A percentile compares a stretch with the other conserved stretches of the same genome.
Evolutionary conservation across 23 tunicate species (phyloP).

Genomic region (Botrylloides violaceus): DNA sequence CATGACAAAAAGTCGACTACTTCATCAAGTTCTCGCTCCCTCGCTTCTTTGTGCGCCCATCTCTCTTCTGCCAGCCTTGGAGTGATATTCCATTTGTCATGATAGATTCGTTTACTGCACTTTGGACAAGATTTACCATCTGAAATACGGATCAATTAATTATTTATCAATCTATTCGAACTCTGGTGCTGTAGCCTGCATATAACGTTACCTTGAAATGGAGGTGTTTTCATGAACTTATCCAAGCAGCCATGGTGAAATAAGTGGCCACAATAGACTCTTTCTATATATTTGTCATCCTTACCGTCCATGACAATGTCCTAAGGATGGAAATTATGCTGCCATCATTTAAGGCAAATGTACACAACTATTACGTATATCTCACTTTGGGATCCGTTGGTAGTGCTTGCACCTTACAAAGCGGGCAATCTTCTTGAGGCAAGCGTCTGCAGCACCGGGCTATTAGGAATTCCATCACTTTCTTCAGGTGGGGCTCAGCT

Average conservation of each 20-base stretch:
- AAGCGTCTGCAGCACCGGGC: constrained; percentile 52
- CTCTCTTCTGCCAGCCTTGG: constrained; percentile 84
- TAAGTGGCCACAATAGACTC: constrained; percentile 90
- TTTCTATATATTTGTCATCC: constrained; percentile 54
- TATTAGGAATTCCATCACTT: constrained; percentile 79
- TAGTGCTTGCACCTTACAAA: constrained; percentile 50
- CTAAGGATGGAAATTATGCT: neutral
- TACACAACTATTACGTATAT: too few relatives aligned
- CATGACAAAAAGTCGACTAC: constrained; percentile 80
- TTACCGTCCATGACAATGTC: constrained; percentile 49
- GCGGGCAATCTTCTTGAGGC: constrained; percentile 58
- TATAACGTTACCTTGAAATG: constrained; percentile 75
- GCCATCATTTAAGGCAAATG: neutral
- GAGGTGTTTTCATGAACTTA: constrained; percentile 92
- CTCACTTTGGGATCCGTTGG: constrained; percentile 66
- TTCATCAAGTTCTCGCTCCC: constrained; percentile 86
- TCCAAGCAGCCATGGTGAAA: constrained; percentile 93
- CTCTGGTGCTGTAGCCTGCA: too few relatives aligned
- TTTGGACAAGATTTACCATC: constrained; percentile 86
- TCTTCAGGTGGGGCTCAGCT: constrained; percentile 68
- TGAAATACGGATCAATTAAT: constrained; percentile 19
- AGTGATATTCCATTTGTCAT: constrained; percentile 89
- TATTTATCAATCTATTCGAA: too few relatives aligned
- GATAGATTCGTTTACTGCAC: constrained; percentile 63
- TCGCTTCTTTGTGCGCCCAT: constrained; percentile 91